Conservation (phyloP, 2,888 invertebrate genomes). For the Ochropleura leucogaster region DNA sequence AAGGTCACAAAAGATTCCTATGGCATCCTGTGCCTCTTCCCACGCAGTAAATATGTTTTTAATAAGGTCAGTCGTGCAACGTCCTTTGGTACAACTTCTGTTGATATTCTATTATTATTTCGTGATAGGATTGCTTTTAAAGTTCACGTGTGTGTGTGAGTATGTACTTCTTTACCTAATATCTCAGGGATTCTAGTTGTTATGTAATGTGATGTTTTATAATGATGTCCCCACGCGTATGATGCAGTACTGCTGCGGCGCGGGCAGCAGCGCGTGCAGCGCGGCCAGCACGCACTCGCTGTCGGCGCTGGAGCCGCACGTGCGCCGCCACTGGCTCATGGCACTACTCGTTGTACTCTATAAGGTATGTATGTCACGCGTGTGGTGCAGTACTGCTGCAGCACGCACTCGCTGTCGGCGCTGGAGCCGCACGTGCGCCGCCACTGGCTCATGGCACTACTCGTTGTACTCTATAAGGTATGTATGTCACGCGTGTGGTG, state of each 20-base stretch:
- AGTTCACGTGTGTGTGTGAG: too few relatives aligned
- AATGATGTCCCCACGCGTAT: too few relatives aligned
- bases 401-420: conserved; percentile 95
- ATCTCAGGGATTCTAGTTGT: too few relatives aligned
- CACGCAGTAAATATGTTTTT: too few relatives aligned
- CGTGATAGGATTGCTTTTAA: too few relatives aligned
- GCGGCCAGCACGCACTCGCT: conserved; percentile 92
- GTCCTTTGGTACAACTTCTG: too few relatives aligned
- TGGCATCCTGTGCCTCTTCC: too few relatives aligned
- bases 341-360: conserved; percentile 98
- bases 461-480: conserved; percentile 99
- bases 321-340: conserved; percentile 97
- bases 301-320: conserved; percentile 96
- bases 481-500: rapidly evolving
- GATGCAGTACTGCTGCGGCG: conserved; percentile 80
- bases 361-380: conserved; percentile 94
- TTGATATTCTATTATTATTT: too few relatives aligned
- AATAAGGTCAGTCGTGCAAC: too few relatives aligned
- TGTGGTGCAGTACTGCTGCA: conserved; percentile 75
- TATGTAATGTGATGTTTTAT: too few relatives aligned
- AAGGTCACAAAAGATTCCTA: too few relatives aligned
- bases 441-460: conserved; percentile 97
- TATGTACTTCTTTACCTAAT: too few relatives aligned
- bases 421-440: conserved; percentile 96
- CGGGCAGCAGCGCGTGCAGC: conserved; percentile 58